Base-by-base conservation (phyloP, 2,888 invertebrate species). In the Vanessa cardui region DNA sequence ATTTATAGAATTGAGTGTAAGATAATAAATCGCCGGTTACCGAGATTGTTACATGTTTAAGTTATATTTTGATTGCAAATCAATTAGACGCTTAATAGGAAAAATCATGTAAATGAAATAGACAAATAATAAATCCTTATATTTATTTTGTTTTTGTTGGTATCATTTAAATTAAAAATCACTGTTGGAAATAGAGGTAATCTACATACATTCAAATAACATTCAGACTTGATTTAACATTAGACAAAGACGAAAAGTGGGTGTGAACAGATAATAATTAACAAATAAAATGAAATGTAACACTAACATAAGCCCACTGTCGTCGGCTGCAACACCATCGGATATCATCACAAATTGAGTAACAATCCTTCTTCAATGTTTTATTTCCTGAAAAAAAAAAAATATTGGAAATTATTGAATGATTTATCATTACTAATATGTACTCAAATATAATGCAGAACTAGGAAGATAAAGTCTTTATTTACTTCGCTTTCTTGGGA, bases 401-500 rank as follows among this genome's bases (percentile, higher is more conserved):
- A 62, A 33, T 58, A 9, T 54, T 54, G 2, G 6, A 5, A 31
- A 2, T 16, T 20, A 21, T 26, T n/a, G n/a, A n/a, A n/a, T n/a
- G n/a, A n/a, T n/a, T n/a, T n/a, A n/a, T n/a, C n/a, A n/a, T n/a
- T n/a, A n/a, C n/a, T n/a, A n/a, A n/a, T n/a, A n/a, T n/a, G n/a
- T n/a, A n/a, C n/a, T n/a, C n/a, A 49, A 6, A n/a, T 18, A 18
- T 49, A 49, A 18, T 39, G 39, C 12, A 12, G 39, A 39, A 39
- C 1, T 1, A 39, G 39, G 12, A 12, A 39, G 45, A n/a, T 31
- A 31, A 16, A 15, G 16, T 16, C 2, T 7, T 44, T 6, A 84
- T 88, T 86, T 80, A 95, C 94, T 92, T 96, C 44, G 96, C 93
- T 87, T 94, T 96, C 86, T 97, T 97, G 62, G 95, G 91, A 72